phyloP scores from a whole-genome alignment of 2,888 invertebrate genomes.

The Bibio marci region DNA sequence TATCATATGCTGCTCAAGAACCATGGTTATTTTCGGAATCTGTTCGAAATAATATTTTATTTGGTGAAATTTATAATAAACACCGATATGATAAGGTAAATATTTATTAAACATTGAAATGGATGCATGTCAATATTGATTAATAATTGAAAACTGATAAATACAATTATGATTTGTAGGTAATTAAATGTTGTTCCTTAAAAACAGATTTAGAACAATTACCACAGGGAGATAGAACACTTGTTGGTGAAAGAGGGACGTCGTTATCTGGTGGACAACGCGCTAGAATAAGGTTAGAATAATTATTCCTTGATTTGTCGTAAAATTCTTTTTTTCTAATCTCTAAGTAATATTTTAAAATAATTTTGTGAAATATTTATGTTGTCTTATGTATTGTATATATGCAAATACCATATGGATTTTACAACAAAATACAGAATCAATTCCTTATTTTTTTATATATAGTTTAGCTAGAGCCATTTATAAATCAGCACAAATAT shows the following conservation, averaged over 20 bases:
- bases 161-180: conserved; percentile 17
- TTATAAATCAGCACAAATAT: conserved; percentile 54
- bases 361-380: not conserved
- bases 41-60: conserved; percentile 49
- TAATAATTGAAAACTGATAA: too few species aligned
- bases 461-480: conserved; percentile 48
- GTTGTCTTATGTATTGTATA: not conserved
- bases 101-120: too few species aligned
- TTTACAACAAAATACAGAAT: too few species aligned
- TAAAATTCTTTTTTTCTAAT: too few species aligned
- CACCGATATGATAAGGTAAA: conserved; percentile 16
- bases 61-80: conserved; percentile 36
- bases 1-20: conserved; percentile 45
- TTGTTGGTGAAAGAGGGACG: conserved; percentile 70
- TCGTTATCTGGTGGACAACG: conserved; percentile 64
- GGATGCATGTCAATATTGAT: too few species aligned
- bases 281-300: conserved; percentile 36
- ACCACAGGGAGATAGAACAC: conserved; percentile 49
- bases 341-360: not conserved
- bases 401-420: not conserved
- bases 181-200: conserved; percentile 48
- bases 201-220: conserved; percentile 58
- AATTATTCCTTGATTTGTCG: too few species aligned
- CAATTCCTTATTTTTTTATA: too few species aligned
- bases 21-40: conserved; percentile 45